Evolutionary conservation across 1,140 invertebrate genomes (phyloP), one percentile per base, ranked within the genome.

Genomic region (Diorhabda carinulata): DNA sequence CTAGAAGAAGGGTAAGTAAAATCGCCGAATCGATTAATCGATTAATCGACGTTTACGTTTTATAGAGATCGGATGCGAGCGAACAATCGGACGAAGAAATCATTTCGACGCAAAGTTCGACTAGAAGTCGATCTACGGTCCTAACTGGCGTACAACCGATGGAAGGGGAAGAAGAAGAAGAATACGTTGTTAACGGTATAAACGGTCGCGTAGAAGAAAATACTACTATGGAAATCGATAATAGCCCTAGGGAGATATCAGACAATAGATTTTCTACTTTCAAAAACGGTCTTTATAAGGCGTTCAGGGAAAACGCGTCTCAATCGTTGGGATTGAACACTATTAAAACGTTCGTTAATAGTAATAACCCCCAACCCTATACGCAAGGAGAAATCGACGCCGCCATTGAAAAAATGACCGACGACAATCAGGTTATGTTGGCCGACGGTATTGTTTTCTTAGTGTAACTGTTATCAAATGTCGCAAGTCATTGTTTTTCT

Each of bases 381-480:
- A 83, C 84, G 3, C 75, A 84, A 8, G 86, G 82, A 9, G 95
- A 98, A 85, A 86, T 97, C 4, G 81, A 85, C 57, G 87, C 90
- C 0, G 95, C 94, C 2, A 83, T 98, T 7, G 82, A 90, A 8
- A 86, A 84, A 67, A 96, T 98, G 95, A 91, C 90, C 25, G 89
- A 92, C 57, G 92, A 91, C 61, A 97, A 97, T 83, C 92, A 96
- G 81, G 86, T 98, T 41, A 96, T 98, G 94, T 83, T 95, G 67
- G 88, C 94, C 1, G 93, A 96, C 79, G 90, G 91, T 71, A 90
- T 93, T 71, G 86, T 97, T n/a, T 94, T 95, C 79, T 83, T 94
- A 9, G 93, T 96, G 80, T 96, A 89, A 87, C 7, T 25, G 25
- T 25, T 25, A 1, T 25, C 25, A 25, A 25, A 25, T 25, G 25